phyloP scores from a whole-genome alignment of 2,888 invertebrate species.

The Rhagium mordax region DNA sequence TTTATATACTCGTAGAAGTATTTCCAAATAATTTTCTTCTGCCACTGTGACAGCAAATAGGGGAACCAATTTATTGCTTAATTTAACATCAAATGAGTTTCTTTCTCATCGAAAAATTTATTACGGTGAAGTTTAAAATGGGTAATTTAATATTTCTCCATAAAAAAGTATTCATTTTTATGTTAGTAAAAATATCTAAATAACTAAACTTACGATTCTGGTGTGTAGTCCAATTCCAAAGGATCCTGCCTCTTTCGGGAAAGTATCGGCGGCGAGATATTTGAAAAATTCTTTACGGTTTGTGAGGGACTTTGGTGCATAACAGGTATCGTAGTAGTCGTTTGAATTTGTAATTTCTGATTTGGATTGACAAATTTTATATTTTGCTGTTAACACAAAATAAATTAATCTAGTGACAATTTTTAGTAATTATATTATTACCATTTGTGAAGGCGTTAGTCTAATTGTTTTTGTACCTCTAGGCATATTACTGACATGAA shows the following conservation, averaged over 20 bases:
- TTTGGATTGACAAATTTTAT: constrained; percentile 62
- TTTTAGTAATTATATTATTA: constrained; percentile 53
- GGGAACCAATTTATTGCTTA: too few relatives aligned
- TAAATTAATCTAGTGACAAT: constrained; percentile 22
- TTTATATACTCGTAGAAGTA: too few relatives aligned
- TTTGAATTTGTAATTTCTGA: constrained; percentile 46
- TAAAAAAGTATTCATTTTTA: too few relatives aligned
- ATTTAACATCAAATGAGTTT: too few relatives aligned
- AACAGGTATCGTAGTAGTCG: constrained; percentile 44
- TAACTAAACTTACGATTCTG: constrained; percentile 73
- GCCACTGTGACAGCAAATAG: too few relatives aligned
- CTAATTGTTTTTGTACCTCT: constrained; percentile 73
- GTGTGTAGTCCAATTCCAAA: constrained; percentile 73
- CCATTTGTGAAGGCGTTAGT: constrained; percentile 72
- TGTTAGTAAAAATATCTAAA: too few relatives aligned
- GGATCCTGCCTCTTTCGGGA: constrained; percentile 75
- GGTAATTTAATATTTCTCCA: too few relatives aligned
- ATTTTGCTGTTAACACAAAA: constrained; percentile 61
- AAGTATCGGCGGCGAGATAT: constrained; percentile 76
- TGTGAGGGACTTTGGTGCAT: constrained; percentile 51
- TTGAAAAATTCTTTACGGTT: constrained; percentile 69
- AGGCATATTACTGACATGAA: constrained; percentile 73
- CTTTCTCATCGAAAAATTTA: too few relatives aligned
- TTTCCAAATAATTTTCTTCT: too few relatives aligned
- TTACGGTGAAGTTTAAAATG: too few relatives aligned